Evolutionary conservation across 2,797 vertebrate genomes (phyloP), one percentile per base, ranked within the genome.

Genomic region (Poecilia gillii): DNA sequence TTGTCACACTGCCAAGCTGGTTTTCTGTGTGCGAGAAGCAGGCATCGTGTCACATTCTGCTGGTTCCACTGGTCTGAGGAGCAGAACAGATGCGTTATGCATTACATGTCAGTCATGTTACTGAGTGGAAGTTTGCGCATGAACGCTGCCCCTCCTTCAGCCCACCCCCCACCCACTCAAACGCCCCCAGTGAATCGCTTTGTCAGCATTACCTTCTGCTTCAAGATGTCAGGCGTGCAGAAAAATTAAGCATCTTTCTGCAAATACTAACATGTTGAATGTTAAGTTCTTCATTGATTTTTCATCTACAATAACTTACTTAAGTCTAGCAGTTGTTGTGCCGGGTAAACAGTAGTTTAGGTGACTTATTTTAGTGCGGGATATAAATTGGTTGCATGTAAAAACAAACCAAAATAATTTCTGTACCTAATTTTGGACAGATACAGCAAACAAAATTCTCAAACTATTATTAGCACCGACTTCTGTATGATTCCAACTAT

Each of bases 31-130:
- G 16, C 43, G 5, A 33, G 39, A 75, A 75, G 74, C 36, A 20
- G 5, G n/a, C 28, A 8, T 59, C 47, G 3, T 75, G 73, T 31
- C 51, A 43, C 73, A 36, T n/a, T 43, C 73, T 59, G 73, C 73
- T 45, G 73, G 39, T 74, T 57, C 53, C 12, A 14, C 73, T 74
- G 73, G 73, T 74, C 36, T 57, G 13, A 59, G 53, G 36, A 43
- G 53, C 28, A 49, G 28, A 73, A 73, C 49, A 41, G 47, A 73
- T 3, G 16, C 14, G 20, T 12, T 1, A 20, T 25, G 47, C 13
- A n/a, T 3, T 25, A 14, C 31, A 25, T 43, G 51, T 20, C 55
- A 57, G n/a, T 59, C 53, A 20, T 28, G 20, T n/a, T n/a, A 43
- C 11, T 25, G 39, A 25, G 16, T 43, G 66, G 66, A 41, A n/a